These are phyloP conservation scores for Hypomecis atomaria DNA, from an alignment of 2,888 invertebrate species.

Conservation along the genomic window DNA sequence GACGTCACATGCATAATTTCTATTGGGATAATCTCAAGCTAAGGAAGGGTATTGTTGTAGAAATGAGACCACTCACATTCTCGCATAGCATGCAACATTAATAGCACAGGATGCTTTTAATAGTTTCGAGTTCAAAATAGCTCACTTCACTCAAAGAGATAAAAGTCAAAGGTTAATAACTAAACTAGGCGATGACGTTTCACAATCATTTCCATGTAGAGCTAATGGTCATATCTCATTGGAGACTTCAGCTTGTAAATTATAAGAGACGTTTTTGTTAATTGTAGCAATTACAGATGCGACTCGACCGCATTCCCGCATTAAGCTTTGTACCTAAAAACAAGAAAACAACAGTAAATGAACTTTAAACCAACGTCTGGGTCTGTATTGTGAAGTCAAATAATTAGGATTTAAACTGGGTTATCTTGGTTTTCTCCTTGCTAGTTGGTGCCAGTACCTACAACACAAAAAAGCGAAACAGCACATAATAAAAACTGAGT, in stretches of 20 bases:
- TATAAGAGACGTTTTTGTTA: conserved; percentile 69
- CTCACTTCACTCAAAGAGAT: conserved; percentile 1
- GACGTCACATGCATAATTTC: too few relatives aligned
- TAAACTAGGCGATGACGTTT: conserved; percentile 4
- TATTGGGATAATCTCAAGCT: too few relatives aligned
- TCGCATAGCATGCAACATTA: too few relatives aligned
- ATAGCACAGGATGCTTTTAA: neutral
- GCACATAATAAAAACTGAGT: too few relatives aligned
- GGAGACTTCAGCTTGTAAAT: conserved; percentile 59
- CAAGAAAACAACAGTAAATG: conserved; percentile 30
- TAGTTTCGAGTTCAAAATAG: neutral
- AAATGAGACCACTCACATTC: too few relatives aligned
- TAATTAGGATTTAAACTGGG: too few relatives aligned
- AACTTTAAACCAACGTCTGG: conserved; percentile 32
- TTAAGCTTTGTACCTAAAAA: conserved; percentile 35
- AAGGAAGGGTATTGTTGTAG: neutral
- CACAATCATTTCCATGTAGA: conserved; percentile 25
- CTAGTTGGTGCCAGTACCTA: too few relatives aligned
- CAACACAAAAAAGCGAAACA: too few relatives aligned
- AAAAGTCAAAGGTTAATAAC: conserved; percentile 8
- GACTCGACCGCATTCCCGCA: conserved; percentile 65
- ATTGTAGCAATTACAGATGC: conserved; percentile 72
- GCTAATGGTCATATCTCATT: conserved; percentile 34
- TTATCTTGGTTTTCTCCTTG: too few relatives aligned
- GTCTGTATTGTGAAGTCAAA: neutral